phyloP scores from a whole-genome alignment of 2,888 invertebrate genomes.

The Synanthedon myopaeformis region DNA sequence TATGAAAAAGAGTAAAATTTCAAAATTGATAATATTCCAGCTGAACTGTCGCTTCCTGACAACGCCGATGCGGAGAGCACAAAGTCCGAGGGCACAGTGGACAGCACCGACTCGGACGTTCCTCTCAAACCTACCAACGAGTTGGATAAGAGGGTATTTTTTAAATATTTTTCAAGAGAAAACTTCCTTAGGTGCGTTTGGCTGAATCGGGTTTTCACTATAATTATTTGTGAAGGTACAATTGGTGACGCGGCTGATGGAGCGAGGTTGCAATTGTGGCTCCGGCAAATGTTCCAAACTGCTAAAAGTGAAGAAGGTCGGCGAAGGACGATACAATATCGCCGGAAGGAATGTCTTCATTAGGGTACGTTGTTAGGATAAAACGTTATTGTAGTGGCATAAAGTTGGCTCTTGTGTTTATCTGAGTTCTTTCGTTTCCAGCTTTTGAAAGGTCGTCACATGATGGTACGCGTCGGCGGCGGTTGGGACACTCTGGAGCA shows the following conservation, averaged over 20 bases:
- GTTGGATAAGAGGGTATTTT: slow-evolving; percentile 70
- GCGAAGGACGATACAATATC: slow-evolving; percentile 88
- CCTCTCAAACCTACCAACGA: slow-evolving; percentile 74
- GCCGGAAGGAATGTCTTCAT: slow-evolving; percentile 90
- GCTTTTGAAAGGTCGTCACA: slow-evolving; percentile 91
- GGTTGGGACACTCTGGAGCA: slow-evolving; percentile 95
- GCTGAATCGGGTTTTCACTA: too few species aligned
- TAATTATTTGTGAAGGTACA: slow-evolving; percentile 61
- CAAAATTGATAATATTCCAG: background rate
- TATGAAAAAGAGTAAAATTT: too few species aligned
- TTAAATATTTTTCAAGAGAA: background rate
- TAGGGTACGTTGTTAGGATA: slow-evolving; percentile 70
- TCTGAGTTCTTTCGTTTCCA: slow-evolving; percentile 67
- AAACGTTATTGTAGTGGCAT: background rate
- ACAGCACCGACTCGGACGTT: slow-evolving; percentile 77
- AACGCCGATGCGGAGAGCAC: slow-evolving; percentile 80
- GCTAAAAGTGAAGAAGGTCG: slow-evolving; percentile 82
- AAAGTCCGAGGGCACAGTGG: slow-evolving; percentile 65
- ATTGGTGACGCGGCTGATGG: slow-evolving; percentile 77
- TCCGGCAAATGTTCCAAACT: slow-evolving; percentile 78
- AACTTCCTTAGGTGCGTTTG: too few species aligned
- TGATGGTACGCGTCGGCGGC: slow-evolving; percentile 95
- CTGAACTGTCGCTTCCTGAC: slow-evolving; percentile 15
- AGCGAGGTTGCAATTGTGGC: slow-evolving; percentile 80
- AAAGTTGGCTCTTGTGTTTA: too few species aligned